Conservation (phyloP, 2,797 vertebrate species). For the Melanotaenia trifasciata region DNA sequence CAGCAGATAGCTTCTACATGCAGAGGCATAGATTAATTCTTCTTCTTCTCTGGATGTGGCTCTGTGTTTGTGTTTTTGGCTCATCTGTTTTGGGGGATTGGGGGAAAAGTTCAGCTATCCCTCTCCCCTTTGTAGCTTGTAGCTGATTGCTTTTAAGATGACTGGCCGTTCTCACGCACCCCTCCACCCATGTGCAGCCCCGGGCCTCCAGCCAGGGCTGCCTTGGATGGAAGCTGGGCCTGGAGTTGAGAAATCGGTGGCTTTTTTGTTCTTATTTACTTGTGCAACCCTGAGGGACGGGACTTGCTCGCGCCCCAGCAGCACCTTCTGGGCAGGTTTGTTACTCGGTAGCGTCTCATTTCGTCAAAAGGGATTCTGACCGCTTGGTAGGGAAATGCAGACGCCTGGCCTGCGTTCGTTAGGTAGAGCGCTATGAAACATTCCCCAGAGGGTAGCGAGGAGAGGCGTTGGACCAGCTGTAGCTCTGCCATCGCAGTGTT, state of each 20-base stretch:
- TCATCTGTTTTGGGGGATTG: conserved; percentile 70
- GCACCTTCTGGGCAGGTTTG: conserved; percentile 74
- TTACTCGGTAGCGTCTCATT: conserved; percentile 79
- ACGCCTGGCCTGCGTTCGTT: conserved; percentile 68
- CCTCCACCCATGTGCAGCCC: conserved; percentile 53
- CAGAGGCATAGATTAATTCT: conserved; percentile 35
- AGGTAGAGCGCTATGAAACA: conserved; percentile 71
- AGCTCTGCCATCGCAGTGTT: conserved; percentile 53
- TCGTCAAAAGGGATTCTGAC: conserved; percentile 81
- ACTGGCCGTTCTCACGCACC: conserved; percentile 71
- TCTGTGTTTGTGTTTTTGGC: conserved; percentile 64
- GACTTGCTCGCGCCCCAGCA: conserved; percentile 70
- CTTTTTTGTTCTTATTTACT: conserved; percentile 39
- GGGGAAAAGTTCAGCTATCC: conserved; percentile 81
- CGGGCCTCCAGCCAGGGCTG: conserved; percentile 16
- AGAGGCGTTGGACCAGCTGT: conserved; percentile 68
- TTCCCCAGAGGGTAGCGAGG: conserved; percentile 72
- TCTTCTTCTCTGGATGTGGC: conserved; percentile 57
- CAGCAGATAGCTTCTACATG: conserved; percentile 27
- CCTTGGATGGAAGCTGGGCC: conserved; percentile 56
- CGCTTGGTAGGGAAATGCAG: conserved; percentile 73
- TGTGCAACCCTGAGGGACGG: conserved; percentile 56
- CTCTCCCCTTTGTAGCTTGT: conserved; percentile 81
- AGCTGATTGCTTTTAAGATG: conserved; percentile 83
- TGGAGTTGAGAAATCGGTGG: conserved; percentile 59